A percentile compares a stretch with the other conserved stretches of the same genome.
These are phyloP conservation scores for Pelobates fuscus DNA, from an alignment of 2,113 vertebrate genomes.

Conservation along the genomic window DNA sequence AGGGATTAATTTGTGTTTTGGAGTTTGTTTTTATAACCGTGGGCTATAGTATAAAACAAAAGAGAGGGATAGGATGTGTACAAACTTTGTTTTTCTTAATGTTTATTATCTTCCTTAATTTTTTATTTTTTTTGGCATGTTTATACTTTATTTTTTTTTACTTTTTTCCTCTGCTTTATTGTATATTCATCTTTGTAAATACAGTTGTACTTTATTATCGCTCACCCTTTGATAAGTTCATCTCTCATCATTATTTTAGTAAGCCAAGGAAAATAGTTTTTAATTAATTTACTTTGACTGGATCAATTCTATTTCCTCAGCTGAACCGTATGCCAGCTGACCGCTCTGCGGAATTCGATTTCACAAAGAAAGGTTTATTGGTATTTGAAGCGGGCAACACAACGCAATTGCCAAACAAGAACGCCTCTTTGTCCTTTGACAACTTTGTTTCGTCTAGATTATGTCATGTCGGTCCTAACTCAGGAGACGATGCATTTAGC, in stretches of 20 bases:
- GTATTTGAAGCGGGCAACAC: constrained; percentile 80
- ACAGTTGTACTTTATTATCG: no score
- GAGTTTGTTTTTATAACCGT: no score
- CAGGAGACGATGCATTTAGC: constrained; percentile 73
- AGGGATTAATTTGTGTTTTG: no score
- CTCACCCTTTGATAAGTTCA: no score
- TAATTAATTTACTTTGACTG: constrained; percentile 32
- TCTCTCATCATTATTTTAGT: not conserved
- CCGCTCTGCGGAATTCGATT: constrained; percentile 79
- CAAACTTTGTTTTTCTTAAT: no score
- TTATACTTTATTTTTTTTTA: no score
- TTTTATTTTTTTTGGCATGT: no score
- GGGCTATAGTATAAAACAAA: no score
- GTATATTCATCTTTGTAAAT: no score
- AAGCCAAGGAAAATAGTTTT: constrained; percentile 8
- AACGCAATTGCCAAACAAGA: constrained; percentile 54
- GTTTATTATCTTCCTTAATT: no score
- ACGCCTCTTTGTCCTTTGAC: constrained; percentile 52
- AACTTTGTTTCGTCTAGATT: constrained; percentile 51
- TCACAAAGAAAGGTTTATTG: constrained; percentile 86
- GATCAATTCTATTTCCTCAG: constrained; percentile 62
- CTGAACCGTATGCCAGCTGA: constrained; percentile 80
- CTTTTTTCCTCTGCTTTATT: no score
- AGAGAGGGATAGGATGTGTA: no score
- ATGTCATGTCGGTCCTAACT: constrained; percentile 54